These are phyloP conservation scores for Tetropium fuscum DNA, from an alignment of 2,888 invertebrate species.

Conservation along the genomic window DNA sequence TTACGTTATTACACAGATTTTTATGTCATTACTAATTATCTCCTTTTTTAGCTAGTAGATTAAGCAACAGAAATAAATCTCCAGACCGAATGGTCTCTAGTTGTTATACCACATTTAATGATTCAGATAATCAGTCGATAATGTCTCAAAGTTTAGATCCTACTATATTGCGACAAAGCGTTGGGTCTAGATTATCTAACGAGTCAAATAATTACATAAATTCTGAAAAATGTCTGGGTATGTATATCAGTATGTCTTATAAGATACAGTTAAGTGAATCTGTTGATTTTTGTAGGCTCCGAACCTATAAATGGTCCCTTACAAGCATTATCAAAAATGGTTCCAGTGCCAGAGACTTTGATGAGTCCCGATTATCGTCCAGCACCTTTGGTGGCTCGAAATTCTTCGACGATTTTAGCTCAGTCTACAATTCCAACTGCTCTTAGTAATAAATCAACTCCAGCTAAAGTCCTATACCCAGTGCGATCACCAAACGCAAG, in stretches of 20 bases:
- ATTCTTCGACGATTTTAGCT: conserved; percentile 17
- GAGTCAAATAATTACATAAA: conserved; percentile 46
- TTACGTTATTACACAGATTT: background rate
- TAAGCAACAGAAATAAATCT: conserved; percentile 69
- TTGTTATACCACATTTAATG: conserved; percentile 69
- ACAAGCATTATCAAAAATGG: conserved; percentile 87
- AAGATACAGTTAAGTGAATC: background rate
- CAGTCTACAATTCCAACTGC: background rate
- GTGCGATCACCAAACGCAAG: conserved; percentile 52
- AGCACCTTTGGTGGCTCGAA: conserved; percentile 49
- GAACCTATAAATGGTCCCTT: conserved; percentile 71
- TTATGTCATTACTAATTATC: conserved; percentile 5
- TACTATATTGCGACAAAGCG: conserved; percentile 67
- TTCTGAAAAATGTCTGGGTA: conserved; percentile 58
- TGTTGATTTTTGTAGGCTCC: conserved; percentile 48
- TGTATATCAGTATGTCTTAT: background rate
- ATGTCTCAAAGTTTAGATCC: conserved; percentile 76
- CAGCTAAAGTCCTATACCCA: conserved; percentile 32
- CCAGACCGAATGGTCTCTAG: conserved; percentile 82
- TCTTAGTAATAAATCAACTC: conserved; percentile 15
- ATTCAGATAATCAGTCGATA: conserved; percentile 59
- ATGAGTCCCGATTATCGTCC: conserved; percentile 85
- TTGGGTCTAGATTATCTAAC: conserved; percentile 51
- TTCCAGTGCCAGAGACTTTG: conserved; percentile 88
- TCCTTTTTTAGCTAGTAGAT: conserved; percentile 60